phyloP scores from a whole-genome alignment of 2,888 invertebrate genomes.

The Notodonta ziczac region DNA sequence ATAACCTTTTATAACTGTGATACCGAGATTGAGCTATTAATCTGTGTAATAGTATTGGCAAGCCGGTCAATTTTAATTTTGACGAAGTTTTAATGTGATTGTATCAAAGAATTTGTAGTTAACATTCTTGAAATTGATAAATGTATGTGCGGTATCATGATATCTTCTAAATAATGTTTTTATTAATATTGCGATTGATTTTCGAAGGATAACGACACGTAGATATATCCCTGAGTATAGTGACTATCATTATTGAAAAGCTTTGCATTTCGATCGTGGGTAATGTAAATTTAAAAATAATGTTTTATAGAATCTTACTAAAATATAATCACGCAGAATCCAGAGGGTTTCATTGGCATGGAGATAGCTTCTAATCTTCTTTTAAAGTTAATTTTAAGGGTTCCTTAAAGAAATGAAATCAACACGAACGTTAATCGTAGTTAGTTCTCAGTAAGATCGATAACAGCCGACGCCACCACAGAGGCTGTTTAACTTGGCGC shows the following conservation, averaged over 20 bases:
- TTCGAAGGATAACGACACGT: neutral
- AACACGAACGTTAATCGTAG: neutral
- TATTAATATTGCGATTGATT: constrained; percentile 18
- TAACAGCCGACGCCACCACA: neutral
- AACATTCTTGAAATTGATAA: constrained; percentile 33
- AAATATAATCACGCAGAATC: no score
- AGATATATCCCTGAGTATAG: neutral
- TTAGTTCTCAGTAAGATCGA: neutral
- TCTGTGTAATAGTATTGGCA: neutral
- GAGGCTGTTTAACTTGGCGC: constrained; percentile 18
- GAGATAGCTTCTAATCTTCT: no score
- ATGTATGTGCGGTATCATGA: constrained; percentile 15
- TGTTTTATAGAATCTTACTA: no score
- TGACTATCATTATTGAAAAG: no score
- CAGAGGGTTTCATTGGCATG: no score
- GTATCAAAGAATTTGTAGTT: constrained; percentile 36
- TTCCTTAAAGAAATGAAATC: no score
- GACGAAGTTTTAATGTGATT: neutral
- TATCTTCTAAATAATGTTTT: constrained; percentile 14
- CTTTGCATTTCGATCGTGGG: no score
- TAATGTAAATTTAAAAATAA: no score
- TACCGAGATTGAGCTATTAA: neutral
- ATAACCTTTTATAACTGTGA: constrained; percentile 18
- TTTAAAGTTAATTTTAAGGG: no score
- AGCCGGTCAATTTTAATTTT: neutral